Base-by-base conservation (phyloP, 2,888 invertebrate genomes). In the Cephus spinipes region DNA sequence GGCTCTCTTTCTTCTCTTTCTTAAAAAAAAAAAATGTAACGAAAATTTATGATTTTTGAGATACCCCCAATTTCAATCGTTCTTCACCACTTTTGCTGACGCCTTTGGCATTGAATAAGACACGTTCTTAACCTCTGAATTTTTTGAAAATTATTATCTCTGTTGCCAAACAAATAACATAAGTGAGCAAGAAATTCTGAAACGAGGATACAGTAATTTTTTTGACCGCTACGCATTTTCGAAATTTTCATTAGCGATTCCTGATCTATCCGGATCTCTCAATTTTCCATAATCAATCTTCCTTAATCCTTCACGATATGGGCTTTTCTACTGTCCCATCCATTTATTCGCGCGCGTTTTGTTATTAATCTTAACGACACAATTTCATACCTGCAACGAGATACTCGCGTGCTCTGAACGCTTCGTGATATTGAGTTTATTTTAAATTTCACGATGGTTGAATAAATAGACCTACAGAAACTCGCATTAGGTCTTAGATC, bases 11-110 rank as follows among this genome's bases (percentile, higher is more conserved):
- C 12, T 12, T 68, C 74, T 79, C 79, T 79, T 80, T 75, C 68
- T 79, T 81, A 79, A 81, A 81, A 83, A 82, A 81, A 82, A 71
- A 30, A 71, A 32, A 23, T 15, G 40, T 55, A 23, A 55, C 23
- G 23, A 55, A 55, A 55, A 23, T 2, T 23, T 55, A 55, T 23
- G 55, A 9, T 55, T 55, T 55, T 55, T 55, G 23, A 9, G 55
- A 55, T 23, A 0, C 9, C 23, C 55, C 55, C 55, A 55, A 55
- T 55, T 55, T 55, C 23, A 55, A 9, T 23, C 23, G 0, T 55
- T 55, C 23, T 55, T 23, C 55, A 9, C 23, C 55, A 23, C 55
- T 55, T 55, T 23, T 55, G 6, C 23, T 9, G 23, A 55, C 55
- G 23, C 55, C 55, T 55, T 23, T 55, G 23, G 9, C 55, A 55